Evolutionary conservation across 2,113 vertebrate genomes (phyloP).

Genomic region (Nematolebias whitei): DNA sequence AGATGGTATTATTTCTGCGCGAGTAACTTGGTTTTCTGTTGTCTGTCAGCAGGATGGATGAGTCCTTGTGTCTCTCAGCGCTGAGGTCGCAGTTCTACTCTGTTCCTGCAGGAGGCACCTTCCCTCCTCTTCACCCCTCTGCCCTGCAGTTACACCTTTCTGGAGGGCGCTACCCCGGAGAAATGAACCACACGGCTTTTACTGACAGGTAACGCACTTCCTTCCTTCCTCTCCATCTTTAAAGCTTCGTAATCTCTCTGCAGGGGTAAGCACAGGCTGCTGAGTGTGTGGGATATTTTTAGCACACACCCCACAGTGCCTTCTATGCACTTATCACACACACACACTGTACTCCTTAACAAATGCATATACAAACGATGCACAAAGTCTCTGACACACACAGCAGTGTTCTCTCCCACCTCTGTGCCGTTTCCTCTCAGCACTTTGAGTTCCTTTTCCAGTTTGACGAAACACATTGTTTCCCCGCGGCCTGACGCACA

Average conservation of each 20-base stretch:
- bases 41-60: conserved; percentile 88
- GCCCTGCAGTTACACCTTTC: conserved; percentile 93
- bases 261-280: conserved; percentile 69
- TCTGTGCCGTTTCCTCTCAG: conserved; percentile 21
- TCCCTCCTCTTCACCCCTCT: conserved; percentile 89
- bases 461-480: conserved; percentile 41
- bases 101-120: conserved; percentile 85
- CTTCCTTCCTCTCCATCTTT: conserved; percentile 25
- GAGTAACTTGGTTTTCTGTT: not conserved
- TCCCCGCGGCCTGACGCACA: conserved; percentile 40
- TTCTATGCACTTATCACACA: conserved; percentile 61
- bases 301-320: conserved; percentile 67
- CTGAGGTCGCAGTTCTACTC: conserved; percentile 92
- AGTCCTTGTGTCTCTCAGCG: conserved; percentile 91
- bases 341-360: conserved; percentile 14
- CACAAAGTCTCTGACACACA: conserved; percentile 21
- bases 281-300: conserved; percentile 75
- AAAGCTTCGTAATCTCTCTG: conserved; percentile 62
- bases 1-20: not conserved
- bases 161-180: conserved; percentile 87
- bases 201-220: conserved; percentile 79
- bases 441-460: conserved; percentile 40
- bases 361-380: conserved; percentile 31
- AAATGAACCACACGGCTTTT: conserved; percentile 84
- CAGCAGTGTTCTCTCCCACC: conserved; percentile 24